Conservation (phyloP, 2,888 invertebrate species). For the Nemotelus pantherinus region DNA sequence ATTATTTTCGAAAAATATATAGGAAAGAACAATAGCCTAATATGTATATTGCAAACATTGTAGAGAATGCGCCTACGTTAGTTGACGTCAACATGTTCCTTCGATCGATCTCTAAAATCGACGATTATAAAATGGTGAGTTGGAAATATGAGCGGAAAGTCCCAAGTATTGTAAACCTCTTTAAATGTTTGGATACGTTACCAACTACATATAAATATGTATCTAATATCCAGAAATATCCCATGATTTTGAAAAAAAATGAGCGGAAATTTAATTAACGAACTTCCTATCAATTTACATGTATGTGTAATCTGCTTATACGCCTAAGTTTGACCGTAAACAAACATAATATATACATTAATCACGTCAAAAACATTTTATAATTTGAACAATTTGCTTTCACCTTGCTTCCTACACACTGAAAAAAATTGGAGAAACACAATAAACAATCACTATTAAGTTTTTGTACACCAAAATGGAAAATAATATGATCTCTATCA, state of each 20-base stretch:
- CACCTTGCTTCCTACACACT: neutral
- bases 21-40: slow-evolving; percentile 46
- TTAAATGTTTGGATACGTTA: slow-evolving; percentile 4
- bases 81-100: slow-evolving; percentile 95
- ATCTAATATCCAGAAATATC: too few species aligned
- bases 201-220: slow-evolving; percentile 1
- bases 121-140: slow-evolving; percentile 99
- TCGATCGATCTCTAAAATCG: slow-evolving; percentile 98
- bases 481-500: too few species aligned
- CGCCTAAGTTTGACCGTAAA: neutral
- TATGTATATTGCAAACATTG: slow-evolving; percentile 57
- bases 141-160: slow-evolving; percentile 49
- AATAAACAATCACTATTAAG: too few species aligned
- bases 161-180: slow-evolving; percentile 45
- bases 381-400: neutral
- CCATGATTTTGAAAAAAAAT: neutral
- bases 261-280: neutral
- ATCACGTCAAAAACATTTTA: neutral
- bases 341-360: neutral
- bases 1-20: neutral
- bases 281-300: neutral
- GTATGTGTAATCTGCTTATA: slow-evolving; percentile 16
- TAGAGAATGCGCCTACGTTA: slow-evolving; percentile 85
- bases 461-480: too few species aligned
- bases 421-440: neutral